Base-by-base conservation (phyloP, 2,888 invertebrate species). In the Platycheirus albimanus region DNA sequence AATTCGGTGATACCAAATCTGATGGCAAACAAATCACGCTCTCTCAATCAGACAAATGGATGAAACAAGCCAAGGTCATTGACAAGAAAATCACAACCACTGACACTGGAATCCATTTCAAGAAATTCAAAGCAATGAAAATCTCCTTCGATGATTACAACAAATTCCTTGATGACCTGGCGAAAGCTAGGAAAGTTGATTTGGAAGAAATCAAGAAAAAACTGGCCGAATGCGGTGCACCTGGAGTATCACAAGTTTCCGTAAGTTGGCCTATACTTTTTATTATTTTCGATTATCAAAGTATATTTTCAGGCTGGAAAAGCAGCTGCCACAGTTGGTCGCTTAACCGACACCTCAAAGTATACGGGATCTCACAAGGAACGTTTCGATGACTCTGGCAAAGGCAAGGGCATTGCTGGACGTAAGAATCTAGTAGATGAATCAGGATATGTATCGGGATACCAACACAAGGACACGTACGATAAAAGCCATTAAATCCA, bases 31-130 rank as follows among this genome's bases (percentile, higher is more conserved):
- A 93, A 47, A 96, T 97, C 84, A 96, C 96, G 0, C 92, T 97
- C n/a, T 96, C 96, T 8, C 96, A 97, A 90, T 95, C 96, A 88
- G 97, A 97, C 90, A 97, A 97, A 91, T 97, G 97, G 97, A 95
- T 97, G 95, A 97, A 97, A 88, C 97, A 97, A 89, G 97, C 97
- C 0, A 95, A 94, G 87, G 94, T 94, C 7, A 95, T 96, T 86
- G 97, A 94, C 85, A 96, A 96, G 91, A 95, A 95, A 88, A 95
- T 97, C 84, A 96, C 96, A 0, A 97, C 97, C 13, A 97, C 97
- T 2, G 97, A 97, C 88, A 97, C 97, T 0, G 97, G 95, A 49
- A 97, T 97, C 85, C 94, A 95, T 89, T 97, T 97, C 90, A 97
- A 96, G 89, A 97, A 97, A 89, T 93, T 97, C 86, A 97, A 97